A percentile compares a stretch with the other conserved stretches of the same genome.
Evolutionary conservation across 2,888 invertebrate species (phyloP).

Genomic region (Microctonus hyperodae): DNA sequence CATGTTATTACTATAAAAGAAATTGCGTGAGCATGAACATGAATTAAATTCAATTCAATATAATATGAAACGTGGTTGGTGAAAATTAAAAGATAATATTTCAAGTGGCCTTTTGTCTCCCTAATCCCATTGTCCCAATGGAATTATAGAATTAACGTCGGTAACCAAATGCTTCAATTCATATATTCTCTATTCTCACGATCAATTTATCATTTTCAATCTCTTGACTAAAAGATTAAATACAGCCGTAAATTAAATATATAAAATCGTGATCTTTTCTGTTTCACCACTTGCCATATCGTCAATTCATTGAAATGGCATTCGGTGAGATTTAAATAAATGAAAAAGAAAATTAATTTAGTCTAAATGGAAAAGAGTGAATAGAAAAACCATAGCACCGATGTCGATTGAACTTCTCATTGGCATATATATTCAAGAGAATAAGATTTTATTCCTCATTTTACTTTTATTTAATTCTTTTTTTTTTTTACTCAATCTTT

Average conservation of each 20-base stretch:
- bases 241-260: constrained; percentile 5
- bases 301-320: too few species aligned
- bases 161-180: constrained; percentile 13
- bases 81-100: constrained; percentile 6
- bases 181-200: background rate
- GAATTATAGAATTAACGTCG: constrained; percentile 16
- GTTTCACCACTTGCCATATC: too few species aligned
- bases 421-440: constrained; percentile 18
- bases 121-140: constrained; percentile 5
- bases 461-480: constrained; percentile 4
- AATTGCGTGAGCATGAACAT: background rate
- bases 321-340: background rate
- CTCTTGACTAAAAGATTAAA: background rate
- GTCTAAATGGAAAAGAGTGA: background rate
- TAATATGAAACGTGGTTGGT: background rate
- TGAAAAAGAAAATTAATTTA: constrained; percentile 7
- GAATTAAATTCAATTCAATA: background rate
- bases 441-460: constrained; percentile 23
- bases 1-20: background rate
- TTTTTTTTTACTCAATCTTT: background rate
- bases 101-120: background rate
- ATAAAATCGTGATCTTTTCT: background rate
- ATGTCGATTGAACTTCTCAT: constrained; percentile 26
- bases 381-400: background rate
- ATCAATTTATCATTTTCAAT: constrained; percentile 14